A percentile compares a stretch with the other conserved stretches of the same genome.
Evolutionary conservation across 2,797 vertebrate genomes (phyloP).

Genomic region (Staurois parvus): DNA sequence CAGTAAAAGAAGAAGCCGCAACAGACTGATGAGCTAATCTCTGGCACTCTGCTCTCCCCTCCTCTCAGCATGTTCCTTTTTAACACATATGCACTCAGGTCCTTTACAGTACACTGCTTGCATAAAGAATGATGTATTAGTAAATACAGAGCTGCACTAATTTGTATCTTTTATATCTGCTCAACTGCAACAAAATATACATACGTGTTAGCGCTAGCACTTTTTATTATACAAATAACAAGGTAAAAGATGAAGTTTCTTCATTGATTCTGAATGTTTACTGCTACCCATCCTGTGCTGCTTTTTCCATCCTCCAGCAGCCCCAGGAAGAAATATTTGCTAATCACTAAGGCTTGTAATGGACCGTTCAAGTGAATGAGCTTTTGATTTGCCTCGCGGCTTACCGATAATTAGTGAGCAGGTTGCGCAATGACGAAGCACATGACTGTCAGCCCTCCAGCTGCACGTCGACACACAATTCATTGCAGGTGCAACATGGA

Average conservation of each 20-base stretch:
- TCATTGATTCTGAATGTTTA: background rate
- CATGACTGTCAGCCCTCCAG: slow-evolving; percentile 7
- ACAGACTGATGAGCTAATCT: no score
- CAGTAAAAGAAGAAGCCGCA: no score
- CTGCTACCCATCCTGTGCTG: background rate
- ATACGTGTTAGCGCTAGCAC: no score
- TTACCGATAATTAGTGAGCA: slow-evolving; percentile 27
- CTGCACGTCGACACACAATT: slow-evolving; percentile 11
- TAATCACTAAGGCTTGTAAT: slow-evolving; percentile 23
- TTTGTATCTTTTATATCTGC: no score
- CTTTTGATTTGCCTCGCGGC: slow-evolving; percentile 31
- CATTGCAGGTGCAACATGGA: slow-evolving; percentile 19
- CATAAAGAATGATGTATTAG: no score
- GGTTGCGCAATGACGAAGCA: slow-evolving; percentile 31
- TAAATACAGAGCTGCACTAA: no score
- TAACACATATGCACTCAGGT: no score
- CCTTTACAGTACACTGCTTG: no score
- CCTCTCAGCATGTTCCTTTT: no score
- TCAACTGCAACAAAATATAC: no score
- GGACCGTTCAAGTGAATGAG: slow-evolving; percentile 40
- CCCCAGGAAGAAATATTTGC: slow-evolving; percentile 21
- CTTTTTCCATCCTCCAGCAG: background rate
- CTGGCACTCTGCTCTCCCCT: no score
- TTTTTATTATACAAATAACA: background rate
- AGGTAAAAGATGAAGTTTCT: background rate